Evolutionary conservation across 2,888 invertebrate genomes (phyloP), one percentile per base, ranked within the genome.

Genomic region (Leptinotarsa haldemani): DNA sequence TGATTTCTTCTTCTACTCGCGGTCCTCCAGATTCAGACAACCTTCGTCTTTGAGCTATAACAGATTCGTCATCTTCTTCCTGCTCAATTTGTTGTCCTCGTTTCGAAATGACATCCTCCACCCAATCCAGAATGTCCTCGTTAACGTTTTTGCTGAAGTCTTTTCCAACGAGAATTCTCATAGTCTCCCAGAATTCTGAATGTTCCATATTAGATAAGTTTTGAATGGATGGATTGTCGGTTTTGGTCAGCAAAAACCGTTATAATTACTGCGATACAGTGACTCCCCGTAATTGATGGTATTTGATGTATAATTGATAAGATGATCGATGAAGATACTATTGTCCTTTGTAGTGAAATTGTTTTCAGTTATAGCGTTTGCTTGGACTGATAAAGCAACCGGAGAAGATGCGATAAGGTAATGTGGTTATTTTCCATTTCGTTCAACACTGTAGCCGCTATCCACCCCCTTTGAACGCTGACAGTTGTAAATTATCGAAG

Each of bases 171-270:
- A 92, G 87, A 52, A 92, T 87, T 75, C 92, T 91, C 75, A 92
- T 90, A n/a, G 91, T 92, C 66, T 90, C 90, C 92, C 92, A 92
- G 83, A 92, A 91, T 46, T 74, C 74, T 13, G 47, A 20, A 16
- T 30, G 47, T 15, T 48, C 53, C 75, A 75, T 75, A 20, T 53
- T 25, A 40, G 47, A 52, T 25, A 20, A 13, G 20, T 18, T 56
- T n/a, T 18, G 56, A 20, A 56, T 18, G n/a, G 18, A 56, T n/a
- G 56, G 53, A 53, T 53, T 53, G 53, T 15, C 13, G 7, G 16
- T 25, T 30, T 25, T 1, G n/a, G 30, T n/a, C 40, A 61, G n/a
- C 61, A 61, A 61, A 40, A 61, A 61, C 16, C 2, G 30, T 16
- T 30, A 30, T 30, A 40, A 61, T 25, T 30, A 61, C 40, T 15